A percentile compares a stretch with the other conserved stretches of the same genome.
Evolutionary conservation across 1,140 invertebrate genomes (phyloP).

Genomic region (Camponotus floridanus): DNA sequence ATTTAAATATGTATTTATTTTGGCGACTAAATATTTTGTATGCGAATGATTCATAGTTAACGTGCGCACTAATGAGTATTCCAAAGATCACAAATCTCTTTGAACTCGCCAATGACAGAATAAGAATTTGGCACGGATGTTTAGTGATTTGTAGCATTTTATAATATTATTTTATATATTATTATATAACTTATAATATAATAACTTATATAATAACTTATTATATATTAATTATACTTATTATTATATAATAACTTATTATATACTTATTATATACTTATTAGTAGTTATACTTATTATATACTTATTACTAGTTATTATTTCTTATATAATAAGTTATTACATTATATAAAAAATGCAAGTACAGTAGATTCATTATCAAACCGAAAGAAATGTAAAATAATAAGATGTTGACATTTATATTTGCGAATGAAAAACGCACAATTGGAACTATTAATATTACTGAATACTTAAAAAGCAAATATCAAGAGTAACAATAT

Average conservation of each 20-base stretch:
- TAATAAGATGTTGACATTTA: neutral
- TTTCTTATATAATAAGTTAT: too few species aligned
- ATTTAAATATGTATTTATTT: neutral
- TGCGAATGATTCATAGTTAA: neutral
- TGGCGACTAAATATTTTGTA: slow-evolving; percentile 24
- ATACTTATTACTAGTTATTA: too few species aligned
- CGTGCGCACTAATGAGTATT: neutral
- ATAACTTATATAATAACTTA: too few species aligned
- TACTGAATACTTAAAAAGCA: neutral
- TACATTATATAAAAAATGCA: neutral
- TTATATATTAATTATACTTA: too few species aligned
- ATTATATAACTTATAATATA: too few species aligned
- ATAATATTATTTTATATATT: neutral
- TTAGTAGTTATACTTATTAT: too few species aligned
- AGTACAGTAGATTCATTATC: neutral
- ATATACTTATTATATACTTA: too few species aligned
- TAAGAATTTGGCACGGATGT: neutral
- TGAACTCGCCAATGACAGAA: neutral
- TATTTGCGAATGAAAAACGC: neutral
- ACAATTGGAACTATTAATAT: neutral
- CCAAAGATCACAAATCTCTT: neutral
- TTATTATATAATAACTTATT: too few species aligned
- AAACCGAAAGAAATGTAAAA: neutral
- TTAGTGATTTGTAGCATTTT: neutral
- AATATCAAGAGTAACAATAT: neutral